Percentiles rank a stretch among this genome's conserved stretches.
Evolutionary conservation across 2,113 vertebrate genomes (phyloP).

Genomic region (Datnioides undecimradiatus): DNA sequence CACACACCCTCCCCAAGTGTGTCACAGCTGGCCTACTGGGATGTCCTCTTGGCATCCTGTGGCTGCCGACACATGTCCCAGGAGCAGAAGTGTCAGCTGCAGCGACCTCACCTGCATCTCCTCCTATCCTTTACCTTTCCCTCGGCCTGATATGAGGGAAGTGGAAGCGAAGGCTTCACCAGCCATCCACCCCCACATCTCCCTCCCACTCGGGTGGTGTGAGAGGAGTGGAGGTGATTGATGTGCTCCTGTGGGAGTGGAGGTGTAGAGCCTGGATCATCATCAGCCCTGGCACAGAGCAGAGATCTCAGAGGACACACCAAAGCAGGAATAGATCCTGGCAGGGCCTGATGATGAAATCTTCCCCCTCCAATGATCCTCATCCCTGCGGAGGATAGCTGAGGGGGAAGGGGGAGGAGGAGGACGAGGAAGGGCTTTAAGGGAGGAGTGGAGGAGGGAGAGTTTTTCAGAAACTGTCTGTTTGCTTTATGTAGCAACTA

Average conservation of each 20-base stretch:
- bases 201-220: not conserved
- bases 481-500: constrained; percentile 37
- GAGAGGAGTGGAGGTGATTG: constrained; percentile 73
- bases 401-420: constrained; percentile 6
- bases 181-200: not conserved
- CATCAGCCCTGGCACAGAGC: constrained; percentile 68
- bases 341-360: constrained; percentile 69
- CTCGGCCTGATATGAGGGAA: constrained; percentile 21
- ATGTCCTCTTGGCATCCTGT: not conserved
- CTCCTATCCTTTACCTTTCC: constrained; percentile 16
- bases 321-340: constrained; percentile 69
- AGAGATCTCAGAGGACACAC: constrained; percentile 66
- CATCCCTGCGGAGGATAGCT: constrained; percentile 35
- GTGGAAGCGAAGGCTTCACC: constrained; percentile 33
- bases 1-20: not conserved
- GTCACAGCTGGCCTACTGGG: constrained; percentile 7
- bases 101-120: not conserved
- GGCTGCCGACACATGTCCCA: constrained; percentile 48
- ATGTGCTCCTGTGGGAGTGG: constrained; percentile 70
- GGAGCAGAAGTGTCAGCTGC: constrained; percentile 27
- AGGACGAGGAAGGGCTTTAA: constrained; percentile 20
- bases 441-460: constrained; percentile 17
- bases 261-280: constrained; percentile 69
- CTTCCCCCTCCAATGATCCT: constrained; percentile 60
- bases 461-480: constrained; percentile 30